These are phyloP conservation scores for Nasonovia ribisnigri DNA, from an alignment of 2,888 invertebrate genomes.

Conservation along the genomic window DNA sequence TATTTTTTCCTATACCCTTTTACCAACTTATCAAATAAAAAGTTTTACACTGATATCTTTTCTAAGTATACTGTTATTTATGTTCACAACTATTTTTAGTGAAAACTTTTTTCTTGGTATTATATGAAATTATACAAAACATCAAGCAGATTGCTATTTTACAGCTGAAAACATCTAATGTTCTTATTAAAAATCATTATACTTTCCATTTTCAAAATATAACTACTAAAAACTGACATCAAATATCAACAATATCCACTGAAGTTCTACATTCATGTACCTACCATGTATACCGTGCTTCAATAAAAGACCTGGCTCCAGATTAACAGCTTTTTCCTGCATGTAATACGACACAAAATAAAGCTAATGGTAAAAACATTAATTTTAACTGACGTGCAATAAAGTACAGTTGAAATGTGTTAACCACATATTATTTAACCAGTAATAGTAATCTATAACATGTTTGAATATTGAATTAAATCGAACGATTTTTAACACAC, in stretches of 20 bases:
- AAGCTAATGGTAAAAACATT: neutral
- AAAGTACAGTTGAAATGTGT: neutral
- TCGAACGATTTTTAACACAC: neutral
- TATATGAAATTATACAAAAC: constrained; percentile 19
- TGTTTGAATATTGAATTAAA: neutral
- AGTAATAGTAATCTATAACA: neutral
- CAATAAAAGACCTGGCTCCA: neutral
- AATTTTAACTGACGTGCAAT: neutral
- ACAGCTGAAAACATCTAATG: neutral
- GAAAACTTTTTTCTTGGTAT: neutral
- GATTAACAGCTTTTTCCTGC: neutral
- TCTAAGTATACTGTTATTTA: neutral
- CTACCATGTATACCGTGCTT: neutral
- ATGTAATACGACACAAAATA: neutral
- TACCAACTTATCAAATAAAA: neutral
- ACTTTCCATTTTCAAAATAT: neutral
- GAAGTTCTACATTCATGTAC: neutral
- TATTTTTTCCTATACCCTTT: neutral
- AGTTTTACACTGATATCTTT: neutral
- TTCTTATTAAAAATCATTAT: neutral
- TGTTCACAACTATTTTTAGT: neutral
- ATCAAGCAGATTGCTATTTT: neutral
- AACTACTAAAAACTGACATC: neutral
- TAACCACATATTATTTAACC: neutral
- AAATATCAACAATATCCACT: neutral